Evolutionary conservation across 2,797 vertebrate species (phyloP).

Genomic region (Sylvia borin): DNA sequence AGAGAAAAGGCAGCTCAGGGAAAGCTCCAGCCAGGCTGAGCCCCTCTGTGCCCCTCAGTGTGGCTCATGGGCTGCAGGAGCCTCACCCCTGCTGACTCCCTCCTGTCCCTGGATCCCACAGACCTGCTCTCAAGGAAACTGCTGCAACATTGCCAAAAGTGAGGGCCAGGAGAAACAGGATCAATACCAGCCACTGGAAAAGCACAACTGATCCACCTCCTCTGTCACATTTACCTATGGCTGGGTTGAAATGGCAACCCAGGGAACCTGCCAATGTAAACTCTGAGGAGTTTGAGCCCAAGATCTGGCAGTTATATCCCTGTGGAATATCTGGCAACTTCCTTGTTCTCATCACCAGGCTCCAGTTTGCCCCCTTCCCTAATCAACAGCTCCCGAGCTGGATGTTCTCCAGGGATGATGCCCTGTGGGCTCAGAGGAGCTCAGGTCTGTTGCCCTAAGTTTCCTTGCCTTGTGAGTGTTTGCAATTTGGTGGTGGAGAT

Average conservation of each 20-base stretch:
- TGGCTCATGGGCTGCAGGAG: not conserved
- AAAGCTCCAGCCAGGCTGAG: not conserved
- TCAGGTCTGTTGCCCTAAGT: no score
- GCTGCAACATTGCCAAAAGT: not conserved
- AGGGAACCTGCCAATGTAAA: not conserved
- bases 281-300: not conserved
- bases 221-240: not conserved
- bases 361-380: not conserved
- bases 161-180: not conserved
- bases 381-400: not conserved
- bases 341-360: fast-evolving
- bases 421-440: not conserved
- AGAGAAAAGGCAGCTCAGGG: not conserved
- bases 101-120: not conserved
- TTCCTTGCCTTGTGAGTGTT: no score
- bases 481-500: no score
- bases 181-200: not conserved
- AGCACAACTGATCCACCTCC: not conserved
- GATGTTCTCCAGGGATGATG: fast-evolving
- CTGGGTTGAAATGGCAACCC: not conserved
- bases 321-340: not conserved
- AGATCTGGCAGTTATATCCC: not conserved
- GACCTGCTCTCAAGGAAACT: not conserved
- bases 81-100: not conserved
- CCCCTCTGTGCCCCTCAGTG: not conserved